Evolutionary conservation across 2,113 vertebrate genomes (phyloP).

Genomic region (Geothlypis trichas): DNA sequence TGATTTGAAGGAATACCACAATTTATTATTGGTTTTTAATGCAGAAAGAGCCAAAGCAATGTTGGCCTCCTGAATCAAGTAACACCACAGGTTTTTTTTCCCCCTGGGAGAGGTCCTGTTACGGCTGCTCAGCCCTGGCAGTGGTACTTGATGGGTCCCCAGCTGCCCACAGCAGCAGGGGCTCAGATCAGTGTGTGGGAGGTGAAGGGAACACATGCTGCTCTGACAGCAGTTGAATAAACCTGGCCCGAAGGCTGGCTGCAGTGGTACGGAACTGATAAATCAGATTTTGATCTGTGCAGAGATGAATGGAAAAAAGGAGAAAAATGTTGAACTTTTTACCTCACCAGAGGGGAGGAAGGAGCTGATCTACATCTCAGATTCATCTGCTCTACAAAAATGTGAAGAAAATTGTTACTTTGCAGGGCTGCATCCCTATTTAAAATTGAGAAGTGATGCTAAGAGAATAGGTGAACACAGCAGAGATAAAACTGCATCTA

Average conservation of each 20-base stretch:
- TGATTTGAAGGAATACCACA: neutral
- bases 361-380: neutral
- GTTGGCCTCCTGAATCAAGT: neutral
- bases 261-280: neutral
- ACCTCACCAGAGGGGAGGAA: neutral
- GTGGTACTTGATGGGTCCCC: constrained; percentile 32
- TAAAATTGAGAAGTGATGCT: neutral
- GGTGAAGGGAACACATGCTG: neutral
- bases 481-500: neutral
- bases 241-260: neutral
- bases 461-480: neutral
- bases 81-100: neutral
- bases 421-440: neutral
- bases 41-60: neutral
- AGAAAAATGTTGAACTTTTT: constrained; percentile 23
- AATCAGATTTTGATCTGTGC: neutral
- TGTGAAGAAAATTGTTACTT: neutral
- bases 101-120: constrained; percentile 38
- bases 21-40: neutral
- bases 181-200: neutral
- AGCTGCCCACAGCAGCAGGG: constrained; percentile 14
- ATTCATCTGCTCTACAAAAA: neutral
- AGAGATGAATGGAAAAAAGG: neutral
- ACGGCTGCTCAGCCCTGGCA: neutral
- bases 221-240: neutral